These are phyloP conservation scores for Danaus melanippus DNA, from an alignment of 1,140 invertebrate genomes.

Conservation along the genomic window DNA sequence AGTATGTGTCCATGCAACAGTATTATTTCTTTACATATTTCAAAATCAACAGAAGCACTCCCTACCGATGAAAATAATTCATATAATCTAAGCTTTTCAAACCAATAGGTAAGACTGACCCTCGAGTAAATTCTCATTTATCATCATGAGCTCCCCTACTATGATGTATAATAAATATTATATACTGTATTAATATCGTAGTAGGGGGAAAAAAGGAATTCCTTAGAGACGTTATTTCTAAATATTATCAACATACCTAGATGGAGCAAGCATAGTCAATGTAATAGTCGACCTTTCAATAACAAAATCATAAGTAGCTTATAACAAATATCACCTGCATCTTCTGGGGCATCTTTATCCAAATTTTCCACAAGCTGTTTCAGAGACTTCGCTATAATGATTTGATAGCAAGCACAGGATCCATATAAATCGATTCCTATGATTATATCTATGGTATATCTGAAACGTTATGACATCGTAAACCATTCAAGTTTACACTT, in stretches of 20 bases:
- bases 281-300: not conserved
- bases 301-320: not conserved
- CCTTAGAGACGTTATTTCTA: too few relatives aligned
- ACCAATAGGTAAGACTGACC: too few relatives aligned
- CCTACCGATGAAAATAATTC: too few relatives aligned
- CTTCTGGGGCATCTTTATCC: conserved; percentile 22
- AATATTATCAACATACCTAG: not conserved
- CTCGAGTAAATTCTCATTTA: too few relatives aligned
- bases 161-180: too few relatives aligned
- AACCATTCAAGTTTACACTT: not conserved
- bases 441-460: conserved; percentile 42
- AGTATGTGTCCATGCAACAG: too few relatives aligned
- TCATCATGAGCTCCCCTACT: too few relatives aligned
- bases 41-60: too few relatives aligned
- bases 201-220: too few relatives aligned
- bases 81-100: too few relatives aligned
- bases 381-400: conserved; percentile 51
- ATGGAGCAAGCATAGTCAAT: not conserved
- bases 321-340: not conserved
- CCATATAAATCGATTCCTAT: conserved; percentile 54
- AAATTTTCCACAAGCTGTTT: conserved; percentile 50
- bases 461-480: conserved; percentile 15
- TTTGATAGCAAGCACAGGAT: conserved; percentile 47
- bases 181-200: too few relatives aligned
- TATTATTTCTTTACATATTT: too few relatives aligned